Base-by-base conservation (phyloP, 2,797 vertebrate genomes). In the Neosilurus mollespiculum region DNA sequence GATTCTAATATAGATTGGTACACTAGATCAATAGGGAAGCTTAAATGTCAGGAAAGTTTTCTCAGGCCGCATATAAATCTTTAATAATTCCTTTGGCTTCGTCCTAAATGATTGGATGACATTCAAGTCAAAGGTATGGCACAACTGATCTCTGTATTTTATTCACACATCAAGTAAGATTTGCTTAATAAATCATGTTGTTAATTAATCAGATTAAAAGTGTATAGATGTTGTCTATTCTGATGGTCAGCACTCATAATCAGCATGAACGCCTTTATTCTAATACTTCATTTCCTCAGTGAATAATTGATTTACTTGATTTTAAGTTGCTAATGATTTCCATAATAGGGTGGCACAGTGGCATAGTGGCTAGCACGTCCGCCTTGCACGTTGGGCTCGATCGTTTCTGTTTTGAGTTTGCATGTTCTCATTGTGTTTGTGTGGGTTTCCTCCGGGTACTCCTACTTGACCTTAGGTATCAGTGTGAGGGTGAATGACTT, bases 31-130 rank as follows among this genome's bases (percentile, higher is more conserved):
- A 80, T 66, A 75, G 11, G 22, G 64, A 79, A 75, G 62, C 53
- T 71, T 73, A 78, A 56, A 54, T 81, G 80, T 82, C 81, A 83
- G 34, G 49, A 65, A 84, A 66, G 59, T 12, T 73, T 54, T 24
- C 30, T 59, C 30, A 61, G 34, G 8, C n/a, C 51, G 30, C 71
- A 56, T 77, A 11, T 64, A 30, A 66, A n/a, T 20, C 54, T 70
- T 65, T 61, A 85, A 81, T 83, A 70, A 72, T 64, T 64, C 5
- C 20, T 22, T 1, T 34, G 51, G 43, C 61, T 53, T 71, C 37
- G 81, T 59, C 11, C 26, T 16, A 72, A 54, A 37, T 16, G 5
- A n/a, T 56, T 56, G 24, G 24, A 11, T 71, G n/a, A 8, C 0
- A 4, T 34, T 24, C 26, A 34, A n/a, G 20, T 72, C 49, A 78